Evolutionary conservation across 2,797 vertebrate genomes (phyloP).

Genomic region (Leptoclinus maculatus): DNA sequence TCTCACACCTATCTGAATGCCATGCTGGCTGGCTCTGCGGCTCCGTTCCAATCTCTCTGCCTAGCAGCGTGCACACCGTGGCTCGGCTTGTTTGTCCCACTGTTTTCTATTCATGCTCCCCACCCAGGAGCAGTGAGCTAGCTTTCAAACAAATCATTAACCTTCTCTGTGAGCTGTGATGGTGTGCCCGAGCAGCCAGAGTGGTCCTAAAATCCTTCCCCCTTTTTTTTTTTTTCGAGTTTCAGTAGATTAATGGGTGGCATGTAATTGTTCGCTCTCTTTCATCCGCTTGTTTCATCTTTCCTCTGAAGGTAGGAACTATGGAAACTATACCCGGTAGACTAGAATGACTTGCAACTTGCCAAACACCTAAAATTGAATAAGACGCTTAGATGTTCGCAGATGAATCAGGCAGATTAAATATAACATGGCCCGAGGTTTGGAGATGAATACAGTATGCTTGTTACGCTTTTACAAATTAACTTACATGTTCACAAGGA

Average conservation of each 20-base stretch:
- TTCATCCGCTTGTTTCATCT: slow-evolving; percentile 44
- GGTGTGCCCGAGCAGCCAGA: slow-evolving; percentile 7
- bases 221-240: neutral
- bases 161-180: slow-evolving; percentile 30
- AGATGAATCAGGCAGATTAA: neutral
- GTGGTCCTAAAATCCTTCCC: neutral
- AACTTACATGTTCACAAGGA: neutral
- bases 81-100: slow-evolving; percentile 56
- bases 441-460: slow-evolving; percentile 7
- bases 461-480: neutral
- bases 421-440: neutral
- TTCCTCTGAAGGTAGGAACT: slow-evolving; percentile 12
- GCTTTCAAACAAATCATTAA: slow-evolving; percentile 63
- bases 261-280: slow-evolving; percentile 17
- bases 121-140: slow-evolving; percentile 42
- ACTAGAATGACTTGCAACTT: slow-evolving; percentile 15
- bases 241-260: slow-evolving; percentile 42
- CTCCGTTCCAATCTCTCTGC: slow-evolving; percentile 37
- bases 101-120: slow-evolving; percentile 56
- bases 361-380: neutral
- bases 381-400: slow-evolving; percentile 3
- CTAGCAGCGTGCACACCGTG: slow-evolving; percentile 58
- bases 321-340: neutral
- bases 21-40: slow-evolving; percentile 35
- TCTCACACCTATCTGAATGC: slow-evolving; percentile 61